A percentile compares a stretch with the other conserved stretches of the same genome.
These are phyloP conservation scores for Chrysocyon brachyurus DNA, from an alignment of 2,797 vertebrate species.

Conservation along the genomic window DNA sequence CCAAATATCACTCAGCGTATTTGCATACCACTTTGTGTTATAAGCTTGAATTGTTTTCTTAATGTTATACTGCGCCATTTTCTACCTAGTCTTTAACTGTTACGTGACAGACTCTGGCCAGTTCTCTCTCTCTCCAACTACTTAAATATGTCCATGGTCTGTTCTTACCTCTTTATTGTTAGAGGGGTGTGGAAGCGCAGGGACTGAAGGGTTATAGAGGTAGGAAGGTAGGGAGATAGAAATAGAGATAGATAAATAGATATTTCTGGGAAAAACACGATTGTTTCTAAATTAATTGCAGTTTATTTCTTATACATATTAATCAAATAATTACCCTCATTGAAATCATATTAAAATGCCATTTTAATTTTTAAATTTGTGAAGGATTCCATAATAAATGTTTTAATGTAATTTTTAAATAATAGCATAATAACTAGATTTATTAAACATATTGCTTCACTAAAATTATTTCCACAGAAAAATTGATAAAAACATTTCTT, in stretches of 20 bases:
- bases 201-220: not conserved
- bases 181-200: not conserved
- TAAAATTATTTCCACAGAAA: not conserved
- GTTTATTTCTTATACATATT: not conserved
- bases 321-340: not conserved
- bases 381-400: not conserved
- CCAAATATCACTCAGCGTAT: not conserved
- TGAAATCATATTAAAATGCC: not conserved
- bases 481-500: slow-evolving; percentile 1
- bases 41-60: not conserved
- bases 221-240: not conserved
- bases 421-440: not conserved
- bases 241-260: not conserved
- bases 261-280: not conserved
- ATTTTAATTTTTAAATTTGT: not conserved
- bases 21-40: not conserved
- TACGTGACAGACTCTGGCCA: not conserved
- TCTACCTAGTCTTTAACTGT: not conserved
- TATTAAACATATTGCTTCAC: slow-evolving; percentile 5
- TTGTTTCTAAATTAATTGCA: not conserved
- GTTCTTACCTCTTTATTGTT: not conserved
- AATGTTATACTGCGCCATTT: not conserved
- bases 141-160: not conserved
- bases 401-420: slow-evolving; percentile 38
- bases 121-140: not conserved